Evolutionary conservation across 2,888 invertebrate genomes (phyloP), one percentile per base, ranked within the genome.

Genomic region (Lepidonotus clava): DNA sequence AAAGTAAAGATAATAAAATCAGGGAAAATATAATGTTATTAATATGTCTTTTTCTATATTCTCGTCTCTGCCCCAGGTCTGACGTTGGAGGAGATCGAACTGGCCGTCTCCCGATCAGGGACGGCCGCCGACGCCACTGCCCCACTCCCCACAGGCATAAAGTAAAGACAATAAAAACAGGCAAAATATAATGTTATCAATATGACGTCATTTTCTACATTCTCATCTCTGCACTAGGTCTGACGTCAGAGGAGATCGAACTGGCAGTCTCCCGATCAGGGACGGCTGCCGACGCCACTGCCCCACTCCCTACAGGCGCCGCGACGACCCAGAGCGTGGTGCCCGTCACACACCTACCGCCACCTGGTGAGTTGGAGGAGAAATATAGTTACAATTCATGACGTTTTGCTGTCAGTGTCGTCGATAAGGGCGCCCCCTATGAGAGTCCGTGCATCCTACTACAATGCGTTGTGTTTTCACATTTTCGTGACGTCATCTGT

Each of bases 171-270:
- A 34, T 80, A 76, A 21, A n/a, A n/a, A n/a, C n/a, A n/a, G n/a
- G n/a, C n/a, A n/a, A n/a, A n/a, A n/a, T n/a, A n/a, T n/a, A n/a
- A n/a, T n/a, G n/a, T n/a, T n/a, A n/a, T n/a, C n/a, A n/a, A n/a
- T n/a, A n/a, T n/a, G n/a, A n/a, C n/a, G n/a, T n/a, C n/a, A n/a
- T n/a, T n/a, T 24, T 18, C 28, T 14, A 24, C 14, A 18, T 6
- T 36, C 0, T 8, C 24, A 21, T 46, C 5, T 83, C 83, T 34
- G 34, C 36, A 24, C 2, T 84, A 92, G 92, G 92, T 51, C 88
- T 93, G 34, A 92, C 92, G 24, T 89, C 90, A 80, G 91, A 92
- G 84, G 92, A 93, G 86, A 91, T 92, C 38, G 91, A 91, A 32
- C 41, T 91, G 2, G 92, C 92, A 1, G 89, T 92, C 36, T 77